Base-by-base conservation (phyloP, 2,797 vertebrate genomes). In the Lerista edwardsae region DNA sequence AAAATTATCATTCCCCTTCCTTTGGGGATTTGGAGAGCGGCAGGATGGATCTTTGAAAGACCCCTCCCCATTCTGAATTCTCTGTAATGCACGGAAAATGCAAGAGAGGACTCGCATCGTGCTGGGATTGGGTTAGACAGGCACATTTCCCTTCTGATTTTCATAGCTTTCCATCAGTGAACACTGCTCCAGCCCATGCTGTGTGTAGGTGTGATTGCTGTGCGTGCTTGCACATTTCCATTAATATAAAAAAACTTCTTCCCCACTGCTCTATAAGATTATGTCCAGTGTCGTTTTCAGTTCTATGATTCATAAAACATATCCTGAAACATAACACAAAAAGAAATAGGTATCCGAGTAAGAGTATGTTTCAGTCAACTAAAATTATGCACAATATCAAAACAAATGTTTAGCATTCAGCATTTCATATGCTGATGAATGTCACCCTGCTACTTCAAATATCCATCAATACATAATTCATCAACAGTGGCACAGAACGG, bases 351-450 rank as follows among this genome's bases (percentile, higher is more conserved):
- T 65, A 11, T 19, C 71, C 80, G 73, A 3, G 3, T 2, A 65
- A 86, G 15, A 0, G 23, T 31, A 62, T 62, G n/a, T 3, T 77
- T 89, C 8, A 82, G 29, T 73, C 89, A 29, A 79, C 15, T 78
- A 76, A 11, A 90, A 83, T 25, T 81, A 75, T 57, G 29, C 4
- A 39, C 23, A 57, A 31, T 15, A 82, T 34, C 3, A 83, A 55
- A 15, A 84, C 2, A 44, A 75, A 85, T 34, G 6, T 87, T 80
- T 77, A 79, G 2, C 3, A 51, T 2, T 67, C 17, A 47, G 21
- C 17, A 62, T 73, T 47, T 36, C 73, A 61, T 29, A 17, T 76
- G 0, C 79, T 87, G 86, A 89, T 82, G 86, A 83, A 84, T 87
- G 82, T 29, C 80, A 31, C 41, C 8, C 0, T 80, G 87, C 80